Percentiles rank a stretch among this genome's conserved stretches.
Conservation (phyloP, 2,888 invertebrate genomes). For the Drepanosiphum platanoidis region DNA sequence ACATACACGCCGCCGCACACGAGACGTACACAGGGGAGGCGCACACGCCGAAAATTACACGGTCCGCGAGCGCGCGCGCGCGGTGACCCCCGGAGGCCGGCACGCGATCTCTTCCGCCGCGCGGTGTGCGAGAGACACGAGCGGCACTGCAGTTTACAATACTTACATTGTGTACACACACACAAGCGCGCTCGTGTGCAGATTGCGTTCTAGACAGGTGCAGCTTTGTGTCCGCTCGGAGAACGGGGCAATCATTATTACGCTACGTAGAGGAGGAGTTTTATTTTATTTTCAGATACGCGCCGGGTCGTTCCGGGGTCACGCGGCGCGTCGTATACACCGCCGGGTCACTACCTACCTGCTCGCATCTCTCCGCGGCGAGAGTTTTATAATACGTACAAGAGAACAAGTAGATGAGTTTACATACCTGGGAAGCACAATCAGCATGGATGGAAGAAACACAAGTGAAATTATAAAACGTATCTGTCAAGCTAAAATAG, state of each 20-base stretch:
- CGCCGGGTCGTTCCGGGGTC: conserved; percentile 41
- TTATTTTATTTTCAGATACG: neutral
- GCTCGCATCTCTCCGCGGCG: too few species aligned
- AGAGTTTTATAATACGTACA: too few species aligned
- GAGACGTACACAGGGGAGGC: neutral
- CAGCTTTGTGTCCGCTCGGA: neutral
- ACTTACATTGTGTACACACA: neutral
- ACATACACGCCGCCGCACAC: neutral
- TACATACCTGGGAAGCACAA: too few species aligned
- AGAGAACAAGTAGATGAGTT: too few species aligned
- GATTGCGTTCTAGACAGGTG: neutral
- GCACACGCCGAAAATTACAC: conserved; percentile 53
- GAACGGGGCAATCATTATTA: conserved; percentile 12
- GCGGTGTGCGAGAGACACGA: neutral
- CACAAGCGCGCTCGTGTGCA: neutral
- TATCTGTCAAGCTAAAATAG: too few species aligned
- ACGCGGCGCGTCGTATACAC: neutral
- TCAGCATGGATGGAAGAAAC: too few species aligned
- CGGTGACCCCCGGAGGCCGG: neutral
- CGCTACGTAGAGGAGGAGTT: conserved; percentile 1
- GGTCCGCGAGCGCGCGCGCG: conserved; percentile 28
- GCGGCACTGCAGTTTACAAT: neutral
- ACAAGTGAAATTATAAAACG: too few species aligned
- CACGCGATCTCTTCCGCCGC: conserved; percentile 42
- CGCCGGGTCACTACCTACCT: neutral